A percentile compares a stretch with the other conserved stretches of the same genome.
Conservation (phyloP, 2,888 invertebrate genomes). For the Melanchra persicariae region DNA sequence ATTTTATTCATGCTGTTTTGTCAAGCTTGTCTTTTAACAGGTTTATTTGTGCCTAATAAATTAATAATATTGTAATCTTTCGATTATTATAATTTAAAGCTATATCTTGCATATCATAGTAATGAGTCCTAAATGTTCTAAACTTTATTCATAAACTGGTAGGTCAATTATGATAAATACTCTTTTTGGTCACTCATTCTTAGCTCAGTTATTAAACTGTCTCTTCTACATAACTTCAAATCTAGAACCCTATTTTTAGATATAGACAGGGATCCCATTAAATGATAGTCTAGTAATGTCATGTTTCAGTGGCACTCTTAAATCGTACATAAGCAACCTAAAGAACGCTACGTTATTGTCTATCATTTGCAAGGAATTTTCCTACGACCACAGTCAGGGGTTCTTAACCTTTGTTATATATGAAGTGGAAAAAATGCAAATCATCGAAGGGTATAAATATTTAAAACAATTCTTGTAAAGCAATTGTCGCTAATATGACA, state of each 20-base stretch:
- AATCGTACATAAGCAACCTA: neutral
- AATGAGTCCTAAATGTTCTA: slow-evolving; percentile 6
- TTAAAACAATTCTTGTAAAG: neutral
- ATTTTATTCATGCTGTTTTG: slow-evolving; percentile 42
- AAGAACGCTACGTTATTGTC: neutral
- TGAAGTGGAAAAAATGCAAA: neutral
- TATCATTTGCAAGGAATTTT: neutral
- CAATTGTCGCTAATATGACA: slow-evolving; percentile 30
- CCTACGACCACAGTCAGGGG: neutral
- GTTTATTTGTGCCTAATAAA: slow-evolving; percentile 44
- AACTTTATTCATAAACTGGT: slow-evolving; percentile 14
- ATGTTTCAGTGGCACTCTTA: neutral
- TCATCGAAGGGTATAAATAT: neutral
- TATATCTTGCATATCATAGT: neutral
- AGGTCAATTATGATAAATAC: neutral
- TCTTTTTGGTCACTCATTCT: neutral
- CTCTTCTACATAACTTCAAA: neutral
- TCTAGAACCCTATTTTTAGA: neutral
- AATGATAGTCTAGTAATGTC: too few relatives aligned
- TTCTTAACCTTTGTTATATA: neutral
- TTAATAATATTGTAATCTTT: slow-evolving; percentile 30
- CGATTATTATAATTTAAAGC: slow-evolving; percentile 46
- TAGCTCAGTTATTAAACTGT: neutral
- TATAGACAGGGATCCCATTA: too few relatives aligned
- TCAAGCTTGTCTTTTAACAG: slow-evolving; percentile 46